These are phyloP conservation scores for Hypotaenidia okinawae DNA, from an alignment of 2,797 vertebrate species.

Conservation along the genomic window DNA sequence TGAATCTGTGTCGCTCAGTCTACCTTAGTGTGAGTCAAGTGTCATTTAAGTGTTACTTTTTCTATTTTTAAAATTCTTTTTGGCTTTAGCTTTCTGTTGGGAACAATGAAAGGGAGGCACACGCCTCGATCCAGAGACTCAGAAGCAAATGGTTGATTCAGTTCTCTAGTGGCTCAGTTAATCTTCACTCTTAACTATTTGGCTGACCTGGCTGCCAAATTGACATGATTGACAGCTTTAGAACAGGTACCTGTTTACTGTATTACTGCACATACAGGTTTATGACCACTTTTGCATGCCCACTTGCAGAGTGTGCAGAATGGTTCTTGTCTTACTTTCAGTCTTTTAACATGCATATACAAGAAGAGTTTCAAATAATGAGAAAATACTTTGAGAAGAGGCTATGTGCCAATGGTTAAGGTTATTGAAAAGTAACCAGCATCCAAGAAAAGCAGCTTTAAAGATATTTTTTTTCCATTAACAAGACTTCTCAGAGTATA, in stretches of 20 bases:
- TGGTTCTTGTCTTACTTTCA: neutral
- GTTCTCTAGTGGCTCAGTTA: neutral
- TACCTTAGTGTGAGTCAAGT: rapidly evolving
- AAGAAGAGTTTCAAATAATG: neutral
- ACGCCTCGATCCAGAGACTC: neutral
- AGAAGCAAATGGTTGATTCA: neutral
- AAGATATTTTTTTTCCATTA: neutral
- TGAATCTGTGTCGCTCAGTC: neutral
- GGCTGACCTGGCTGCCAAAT: neutral
- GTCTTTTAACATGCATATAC: neutral
- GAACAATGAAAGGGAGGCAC: neutral
- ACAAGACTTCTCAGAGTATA: neutral
- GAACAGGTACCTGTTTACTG: neutral
- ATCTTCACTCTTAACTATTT: neutral
- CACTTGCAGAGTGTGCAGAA: neutral
- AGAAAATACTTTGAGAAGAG: neutral
- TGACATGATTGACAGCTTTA: neutral
- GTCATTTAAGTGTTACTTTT: neutral
- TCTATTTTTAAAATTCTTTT: neutral
- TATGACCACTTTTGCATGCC: neutral
- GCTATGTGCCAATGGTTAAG: neutral
- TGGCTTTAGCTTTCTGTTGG: neutral
- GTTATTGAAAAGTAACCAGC: constrained; percentile 13
- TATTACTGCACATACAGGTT: neutral
- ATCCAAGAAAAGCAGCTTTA: neutral